These are phyloP conservation scores for Anguilla obscura DNA, from an alignment of 2,797 vertebrate species.

Conservation along the genomic window DNA sequence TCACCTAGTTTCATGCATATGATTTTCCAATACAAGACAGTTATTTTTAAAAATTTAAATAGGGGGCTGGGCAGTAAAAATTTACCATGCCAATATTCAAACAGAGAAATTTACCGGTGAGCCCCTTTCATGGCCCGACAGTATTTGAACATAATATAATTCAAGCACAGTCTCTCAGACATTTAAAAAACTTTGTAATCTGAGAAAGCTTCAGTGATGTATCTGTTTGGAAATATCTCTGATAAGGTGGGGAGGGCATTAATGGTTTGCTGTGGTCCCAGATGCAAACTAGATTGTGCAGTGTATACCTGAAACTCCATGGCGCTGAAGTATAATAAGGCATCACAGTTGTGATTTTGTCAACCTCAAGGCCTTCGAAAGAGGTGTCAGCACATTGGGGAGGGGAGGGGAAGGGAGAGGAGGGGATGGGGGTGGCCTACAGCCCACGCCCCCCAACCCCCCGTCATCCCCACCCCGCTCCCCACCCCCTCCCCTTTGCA, in stretches of 20 bases:
- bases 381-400: too few species aligned
- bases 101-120: neutral
- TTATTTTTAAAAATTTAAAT: neutral
- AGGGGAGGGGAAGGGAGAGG: too few species aligned
- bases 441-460: too few species aligned
- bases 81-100: slow-evolving; percentile 5
- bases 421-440: too few species aligned
- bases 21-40: neutral
- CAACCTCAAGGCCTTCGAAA: neutral
- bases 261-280: neutral
- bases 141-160: neutral
- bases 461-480: too few species aligned
- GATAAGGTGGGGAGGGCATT: neutral
- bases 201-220: neutral
- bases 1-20: neutral
- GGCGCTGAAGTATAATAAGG: neutral
- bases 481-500: too few species aligned
- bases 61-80: neutral
- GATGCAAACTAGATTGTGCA: neutral
- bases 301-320: neutral
- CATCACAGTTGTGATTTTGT: neutral
- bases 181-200: slow-evolving; percentile 8
- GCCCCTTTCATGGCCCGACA: neutral
- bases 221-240: neutral
- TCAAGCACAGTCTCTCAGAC: neutral